These are phyloP conservation scores for Platycheirus albimanus DNA, from an alignment of 2,888 invertebrate species.

Conservation along the genomic window DNA sequence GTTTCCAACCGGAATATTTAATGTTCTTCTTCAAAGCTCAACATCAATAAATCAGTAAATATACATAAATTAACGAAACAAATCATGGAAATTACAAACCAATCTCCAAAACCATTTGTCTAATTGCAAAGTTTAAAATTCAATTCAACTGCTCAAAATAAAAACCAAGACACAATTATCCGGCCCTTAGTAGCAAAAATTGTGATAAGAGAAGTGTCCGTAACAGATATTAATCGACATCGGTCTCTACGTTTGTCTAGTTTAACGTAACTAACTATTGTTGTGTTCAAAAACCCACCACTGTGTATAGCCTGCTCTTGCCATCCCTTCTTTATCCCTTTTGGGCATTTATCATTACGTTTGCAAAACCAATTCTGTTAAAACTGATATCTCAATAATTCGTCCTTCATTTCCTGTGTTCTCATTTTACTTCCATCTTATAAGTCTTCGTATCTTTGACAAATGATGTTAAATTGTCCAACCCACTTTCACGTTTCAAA, in stretches of 20 bases:
- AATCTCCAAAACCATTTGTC: neutral
- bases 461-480: constrained; percentile 73
- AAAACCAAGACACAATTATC: constrained; percentile 21
- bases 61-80: neutral
- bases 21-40: too few relatives aligned
- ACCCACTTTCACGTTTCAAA: constrained; percentile 70
- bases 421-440: constrained; percentile 31
- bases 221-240: constrained; percentile 33
- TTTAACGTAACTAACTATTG: neutral
- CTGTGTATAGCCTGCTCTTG: neutral
- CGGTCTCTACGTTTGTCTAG: neutral
- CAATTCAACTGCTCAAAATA: constrained; percentile 10
- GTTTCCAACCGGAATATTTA: too few relatives aligned
- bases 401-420: constrained; percentile 48
- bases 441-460: constrained; percentile 40
- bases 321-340: constrained; percentile 14
- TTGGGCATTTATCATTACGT: constrained; percentile 65
- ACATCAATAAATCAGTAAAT: too few relatives aligned
- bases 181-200: neutral
- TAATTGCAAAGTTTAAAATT: constrained; percentile 21
- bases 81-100: constrained; percentile 1
- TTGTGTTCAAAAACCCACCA: neutral
- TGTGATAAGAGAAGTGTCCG: constrained; percentile 10
- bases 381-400: constrained; percentile 73
- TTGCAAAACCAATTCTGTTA: constrained; percentile 64